phyloP scores from a whole-genome alignment of 1,140 invertebrate genomes.

The Bradysia coprophila region DNA sequence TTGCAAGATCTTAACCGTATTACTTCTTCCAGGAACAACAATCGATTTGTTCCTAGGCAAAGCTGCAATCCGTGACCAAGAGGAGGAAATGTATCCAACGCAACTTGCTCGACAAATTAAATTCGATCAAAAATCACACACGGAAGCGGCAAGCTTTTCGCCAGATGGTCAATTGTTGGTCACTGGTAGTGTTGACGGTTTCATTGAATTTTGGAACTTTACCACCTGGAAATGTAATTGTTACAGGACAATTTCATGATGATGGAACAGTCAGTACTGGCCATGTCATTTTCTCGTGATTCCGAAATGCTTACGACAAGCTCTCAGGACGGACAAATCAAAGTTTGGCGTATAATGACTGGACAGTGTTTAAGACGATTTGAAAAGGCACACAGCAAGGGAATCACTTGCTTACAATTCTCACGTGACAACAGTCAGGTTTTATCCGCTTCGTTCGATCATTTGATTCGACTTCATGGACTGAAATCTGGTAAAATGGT shows the following conservation, averaged over 20 bases:
- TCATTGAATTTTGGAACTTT: conserved; percentile 99
- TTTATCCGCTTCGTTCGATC: conserved; percentile 90
- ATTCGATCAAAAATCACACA: conserved; percentile 86
- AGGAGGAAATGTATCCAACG: conserved; percentile 96
- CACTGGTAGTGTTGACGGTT: conserved; percentile 94
- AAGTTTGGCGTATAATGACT: conserved; percentile 92
- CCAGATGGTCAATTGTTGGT: conserved; percentile 97
- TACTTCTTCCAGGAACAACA: conserved; percentile 66
- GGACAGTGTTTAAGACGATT: conserved; percentile 90
- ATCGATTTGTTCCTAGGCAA: conserved; percentile 99
- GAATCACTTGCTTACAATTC: conserved; percentile 94
- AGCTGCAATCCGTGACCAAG: conserved; percentile 93
- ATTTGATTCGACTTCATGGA: conserved; percentile 89
- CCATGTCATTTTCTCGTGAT: conserved; percentile 86
- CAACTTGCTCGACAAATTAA: conserved; percentile 90
- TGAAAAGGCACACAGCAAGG: conserved; percentile 90
- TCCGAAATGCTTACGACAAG: conserved; percentile 95
- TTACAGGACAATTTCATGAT: conserved; percentile 93
- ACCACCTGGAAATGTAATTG: conserved; percentile 98
- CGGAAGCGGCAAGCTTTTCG: conserved; percentile 87
- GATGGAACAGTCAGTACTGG: conserved; percentile 96
- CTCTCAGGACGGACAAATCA: conserved; percentile 84
- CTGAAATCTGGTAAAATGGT: conserved; percentile 95
- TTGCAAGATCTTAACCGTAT: no score
- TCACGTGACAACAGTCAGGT: conserved; percentile 95